Evolutionary conservation across 2,888 invertebrate species (phyloP).

Genomic region (Eupeodes latifasciatus): DNA sequence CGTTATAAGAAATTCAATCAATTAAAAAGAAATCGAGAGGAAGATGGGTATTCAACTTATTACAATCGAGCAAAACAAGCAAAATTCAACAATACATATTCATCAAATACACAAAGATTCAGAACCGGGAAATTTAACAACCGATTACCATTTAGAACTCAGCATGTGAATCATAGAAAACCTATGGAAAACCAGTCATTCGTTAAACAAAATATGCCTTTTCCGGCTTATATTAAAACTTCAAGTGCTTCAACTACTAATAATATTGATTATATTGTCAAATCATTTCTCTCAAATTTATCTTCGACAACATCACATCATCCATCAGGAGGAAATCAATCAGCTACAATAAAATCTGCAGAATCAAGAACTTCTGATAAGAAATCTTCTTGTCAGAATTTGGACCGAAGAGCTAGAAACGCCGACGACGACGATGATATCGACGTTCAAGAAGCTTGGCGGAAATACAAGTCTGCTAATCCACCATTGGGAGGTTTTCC

Average conservation of each 20-base stretch:
- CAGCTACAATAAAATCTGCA: neutral
- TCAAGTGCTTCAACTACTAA: neutral
- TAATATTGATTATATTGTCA: neutral
- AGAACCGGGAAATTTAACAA: neutral
- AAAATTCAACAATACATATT: neutral
- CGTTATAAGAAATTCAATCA: neutral
- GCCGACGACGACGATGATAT: no score
- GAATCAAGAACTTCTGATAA: neutral
- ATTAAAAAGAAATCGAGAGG: neutral
- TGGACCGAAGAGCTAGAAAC: no score
- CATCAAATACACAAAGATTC: neutral
- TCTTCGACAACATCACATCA: neutral
- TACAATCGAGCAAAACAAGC: neutral
- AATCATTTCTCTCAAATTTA: neutral
- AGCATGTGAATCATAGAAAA: neutral
- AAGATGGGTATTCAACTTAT: neutral
- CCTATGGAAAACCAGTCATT: neutral
- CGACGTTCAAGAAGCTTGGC: no score
- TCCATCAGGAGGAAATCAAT: neutral
- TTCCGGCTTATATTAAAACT: conserved; percentile 5
- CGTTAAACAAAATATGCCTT: neutral
- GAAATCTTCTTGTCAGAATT: no score
- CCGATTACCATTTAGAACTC: no score
- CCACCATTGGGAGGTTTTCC: no score
- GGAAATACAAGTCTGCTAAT: no score